Evolutionary conservation across 2,113 vertebrate species (phyloP), one percentile per base, ranked within the genome.

Genomic region (Dendropsophus ebraccatus): DNA sequence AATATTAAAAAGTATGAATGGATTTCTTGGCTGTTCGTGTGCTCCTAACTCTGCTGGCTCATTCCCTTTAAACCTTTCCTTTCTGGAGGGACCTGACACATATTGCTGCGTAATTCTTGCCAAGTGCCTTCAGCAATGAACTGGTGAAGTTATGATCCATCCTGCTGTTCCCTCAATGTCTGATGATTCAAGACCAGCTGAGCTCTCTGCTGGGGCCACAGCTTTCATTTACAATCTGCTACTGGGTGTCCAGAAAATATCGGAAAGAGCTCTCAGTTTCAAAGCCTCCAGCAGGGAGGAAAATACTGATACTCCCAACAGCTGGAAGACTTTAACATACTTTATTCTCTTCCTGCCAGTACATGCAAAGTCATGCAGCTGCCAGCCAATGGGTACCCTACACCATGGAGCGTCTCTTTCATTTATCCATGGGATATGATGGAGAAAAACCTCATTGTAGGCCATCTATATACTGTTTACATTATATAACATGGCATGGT

Each of bases 171-270:
- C 41, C 45, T 78, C 83, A 35, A 67, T 77, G 58, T 67, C 83
- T 54, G 73, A 77, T 85, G 74, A 78, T 77, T 85, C 52, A 85
- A 65, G 54, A 54, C 74, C 83, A 85, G 84, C 84, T 85, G 75
- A 85, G 84, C 58, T 70, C 58, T 85, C 75, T 79, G 75, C 23
- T 56, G 75, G 30, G 58, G 62, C 75, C 75, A 85, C 83, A 85
- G 72, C 74, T 85, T 85, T 85, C 56, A 85, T 85, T 78, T 85
- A 78, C 74, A 85, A 85, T 67, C 58, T 85, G 83, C 72, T 85
- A 49, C 74, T 52, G 45, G 58, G 58, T 78, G 74, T 84, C 74
- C 58, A 47, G 73, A 77, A 49, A 77, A 62, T 52, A 49, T 76
- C 6, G 58, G 11, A 76, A 78, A 67, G 47, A 32, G 4, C 10